These are phyloP conservation scores for Dasypus novemcinctus DNA, from an alignment of 2,113 vertebrate species.

Conservation along the genomic window DNA sequence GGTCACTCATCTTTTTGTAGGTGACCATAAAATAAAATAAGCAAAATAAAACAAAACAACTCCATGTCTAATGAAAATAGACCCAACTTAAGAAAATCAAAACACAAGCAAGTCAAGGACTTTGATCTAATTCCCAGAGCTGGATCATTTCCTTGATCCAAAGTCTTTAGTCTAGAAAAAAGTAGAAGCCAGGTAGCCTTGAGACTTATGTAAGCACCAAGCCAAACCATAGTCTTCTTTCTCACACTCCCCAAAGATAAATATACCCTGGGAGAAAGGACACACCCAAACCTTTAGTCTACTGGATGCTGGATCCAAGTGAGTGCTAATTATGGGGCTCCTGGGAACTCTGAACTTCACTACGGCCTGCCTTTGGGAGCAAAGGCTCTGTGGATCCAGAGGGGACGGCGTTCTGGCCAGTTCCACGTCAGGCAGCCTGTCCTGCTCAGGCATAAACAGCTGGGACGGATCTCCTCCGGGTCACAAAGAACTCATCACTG, in stretches of 20 bases:
- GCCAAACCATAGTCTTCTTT: not conserved
- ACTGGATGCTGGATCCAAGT: not conserved
- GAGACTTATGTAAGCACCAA: not conserved
- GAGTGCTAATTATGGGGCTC: not conserved
- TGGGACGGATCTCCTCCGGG: no score
- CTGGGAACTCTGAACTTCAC: not conserved
- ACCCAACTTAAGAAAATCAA: not conserved
- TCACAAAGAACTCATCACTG: not conserved
- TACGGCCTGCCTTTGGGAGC: no score
- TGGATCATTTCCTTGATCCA: rapidly evolving
- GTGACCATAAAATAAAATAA: not conserved
- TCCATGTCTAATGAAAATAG: not conserved
- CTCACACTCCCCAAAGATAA: not conserved
- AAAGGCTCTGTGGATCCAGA: not conserved
- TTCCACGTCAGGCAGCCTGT: not conserved
- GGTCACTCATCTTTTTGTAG: not conserved
- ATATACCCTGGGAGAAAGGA: not conserved
- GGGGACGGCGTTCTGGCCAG: not conserved
- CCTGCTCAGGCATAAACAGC: not conserved
- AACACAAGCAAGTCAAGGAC: not conserved
- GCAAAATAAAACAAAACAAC: not conserved
- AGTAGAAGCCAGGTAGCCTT: not conserved
- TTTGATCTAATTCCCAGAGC: not conserved
- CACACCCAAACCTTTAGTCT: not conserved
- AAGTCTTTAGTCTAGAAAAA: not conserved